A percentile compares a stretch with the other conserved stretches of the same genome.
phyloP scores from a whole-genome alignment of 92 coral and sea anemone species.

The Paragorgia papillata region DNA sequence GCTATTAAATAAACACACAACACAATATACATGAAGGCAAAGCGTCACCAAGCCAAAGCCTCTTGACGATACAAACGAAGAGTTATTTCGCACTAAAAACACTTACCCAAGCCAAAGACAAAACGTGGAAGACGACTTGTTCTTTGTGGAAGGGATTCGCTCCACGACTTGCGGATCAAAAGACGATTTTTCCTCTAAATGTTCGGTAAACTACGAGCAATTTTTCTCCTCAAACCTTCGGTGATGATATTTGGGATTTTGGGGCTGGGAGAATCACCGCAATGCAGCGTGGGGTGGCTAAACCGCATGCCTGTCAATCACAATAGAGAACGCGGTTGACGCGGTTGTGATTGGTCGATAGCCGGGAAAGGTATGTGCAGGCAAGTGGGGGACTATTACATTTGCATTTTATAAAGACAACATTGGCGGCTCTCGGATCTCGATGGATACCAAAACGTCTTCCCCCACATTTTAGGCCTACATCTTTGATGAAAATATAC shows the following conservation, averaged over 20 bases:
- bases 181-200: neutral
- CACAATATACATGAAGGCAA: neutral
- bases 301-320: slow-evolving; percentile 45
- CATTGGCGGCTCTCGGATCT: neutral
- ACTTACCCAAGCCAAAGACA: slow-evolving; percentile 6
- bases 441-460: neutral
- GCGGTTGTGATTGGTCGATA: slow-evolving; percentile 16
- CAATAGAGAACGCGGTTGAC: slow-evolving; percentile 3
- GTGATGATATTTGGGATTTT: too few relatives aligned
- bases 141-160: neutral
- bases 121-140: neutral
- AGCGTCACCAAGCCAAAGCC: slow-evolving; percentile 7
- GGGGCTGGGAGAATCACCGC: neutral
- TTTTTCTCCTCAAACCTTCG: too few relatives aligned
- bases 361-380: neutral
- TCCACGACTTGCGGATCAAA: neutral
- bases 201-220: neutral
- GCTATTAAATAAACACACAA: neutral
- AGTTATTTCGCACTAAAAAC: neutral
- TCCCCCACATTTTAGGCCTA: too few relatives aligned
- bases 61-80: neutral
- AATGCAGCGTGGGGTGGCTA: slow-evolving; percentile 9
- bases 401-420: neutral
- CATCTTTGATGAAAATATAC: too few relatives aligned
- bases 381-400: neutral